Evolutionary conservation across 2,797 vertebrate genomes (phyloP).

Genomic region (Arrhamphus sclerolepis): DNA sequence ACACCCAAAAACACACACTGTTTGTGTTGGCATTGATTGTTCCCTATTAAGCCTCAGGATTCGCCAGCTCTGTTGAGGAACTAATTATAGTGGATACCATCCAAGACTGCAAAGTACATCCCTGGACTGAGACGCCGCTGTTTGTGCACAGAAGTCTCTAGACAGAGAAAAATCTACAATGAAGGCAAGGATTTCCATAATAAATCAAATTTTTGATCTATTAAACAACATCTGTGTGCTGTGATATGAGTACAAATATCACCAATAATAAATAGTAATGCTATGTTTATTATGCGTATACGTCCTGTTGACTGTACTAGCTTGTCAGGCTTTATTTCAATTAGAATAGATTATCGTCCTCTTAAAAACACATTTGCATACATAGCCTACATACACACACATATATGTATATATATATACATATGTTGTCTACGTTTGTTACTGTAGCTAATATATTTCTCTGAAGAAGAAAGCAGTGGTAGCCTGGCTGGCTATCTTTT

Average conservation of each 20-base stretch:
- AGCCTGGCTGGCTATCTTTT: too few species aligned
- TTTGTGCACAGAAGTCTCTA: constrained; percentile 56
- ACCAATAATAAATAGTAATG: not conserved
- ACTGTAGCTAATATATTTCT: too few species aligned
- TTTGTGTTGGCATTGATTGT: constrained; percentile 76
- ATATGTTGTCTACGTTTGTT: too few species aligned
- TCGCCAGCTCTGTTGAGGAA: constrained; percentile 68
- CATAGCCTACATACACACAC: too few species aligned
- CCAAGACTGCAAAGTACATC: constrained; percentile 65
- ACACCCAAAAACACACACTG: constrained; percentile 49
- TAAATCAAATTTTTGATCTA: constrained; percentile 17
- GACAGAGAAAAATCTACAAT: constrained; percentile 32
- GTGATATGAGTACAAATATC: constrained; percentile 2
- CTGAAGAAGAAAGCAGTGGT: too few species aligned
- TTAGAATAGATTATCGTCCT: too few species aligned
- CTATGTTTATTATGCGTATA: not conserved
- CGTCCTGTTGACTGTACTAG: not conserved
- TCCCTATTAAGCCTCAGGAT: constrained; percentile 75
- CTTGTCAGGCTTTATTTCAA: too few species aligned
- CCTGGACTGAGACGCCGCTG: constrained; percentile 53
- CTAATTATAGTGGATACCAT: constrained; percentile 75
- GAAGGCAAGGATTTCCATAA: constrained; percentile 11
- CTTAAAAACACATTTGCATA: too few species aligned
- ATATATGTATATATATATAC: too few species aligned
- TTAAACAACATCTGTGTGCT: constrained; percentile 8